Conservation (phyloP, 2,113 vertebrate species). For the Hassar affinis region DNA sequence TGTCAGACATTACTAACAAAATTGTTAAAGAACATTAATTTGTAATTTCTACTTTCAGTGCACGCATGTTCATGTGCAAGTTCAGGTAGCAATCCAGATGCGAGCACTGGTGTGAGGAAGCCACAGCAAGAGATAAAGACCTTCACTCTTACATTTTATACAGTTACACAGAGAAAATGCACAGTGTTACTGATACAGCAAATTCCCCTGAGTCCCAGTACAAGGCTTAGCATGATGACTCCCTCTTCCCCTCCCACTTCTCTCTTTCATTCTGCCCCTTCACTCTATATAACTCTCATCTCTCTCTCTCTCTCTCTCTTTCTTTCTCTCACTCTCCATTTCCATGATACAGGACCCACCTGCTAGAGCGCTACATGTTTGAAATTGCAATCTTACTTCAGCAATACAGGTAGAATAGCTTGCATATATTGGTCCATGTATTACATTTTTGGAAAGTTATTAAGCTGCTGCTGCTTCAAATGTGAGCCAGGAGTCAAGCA, state of each 20-base stretch:
- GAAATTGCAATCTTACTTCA: slow-evolving; percentile 38
- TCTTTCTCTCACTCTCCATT: neutral
- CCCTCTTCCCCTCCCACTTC: slow-evolving; percentile 15
- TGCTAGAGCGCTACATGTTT: slow-evolving; percentile 29
- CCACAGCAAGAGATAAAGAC: neutral
- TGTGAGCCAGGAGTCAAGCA: neutral
- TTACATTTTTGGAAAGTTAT: slow-evolving; percentile 34
- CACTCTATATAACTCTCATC: neutral
- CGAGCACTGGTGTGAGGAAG: neutral
- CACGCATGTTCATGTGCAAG: neutral
- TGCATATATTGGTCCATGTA: slow-evolving; percentile 30
- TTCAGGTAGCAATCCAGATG: neutral
- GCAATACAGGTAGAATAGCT: slow-evolving; percentile 16
- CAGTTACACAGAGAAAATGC: neutral
- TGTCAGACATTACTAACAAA: neutral
- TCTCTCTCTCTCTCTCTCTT: neutral
- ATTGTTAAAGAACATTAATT: neutral
- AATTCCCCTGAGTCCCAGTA: slow-evolving; percentile 42
- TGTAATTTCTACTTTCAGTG: neutral
- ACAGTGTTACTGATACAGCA: slow-evolving; percentile 14
- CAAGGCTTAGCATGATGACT: slow-evolving; percentile 51
- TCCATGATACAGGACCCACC: slow-evolving; percentile 23
- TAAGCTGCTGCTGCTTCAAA: neutral
- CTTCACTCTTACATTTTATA: neutral
- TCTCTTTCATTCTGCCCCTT: neutral